Evolutionary conservation across 1,140 invertebrate species (phyloP).

Genomic region (Drosophila athabasca): DNA sequence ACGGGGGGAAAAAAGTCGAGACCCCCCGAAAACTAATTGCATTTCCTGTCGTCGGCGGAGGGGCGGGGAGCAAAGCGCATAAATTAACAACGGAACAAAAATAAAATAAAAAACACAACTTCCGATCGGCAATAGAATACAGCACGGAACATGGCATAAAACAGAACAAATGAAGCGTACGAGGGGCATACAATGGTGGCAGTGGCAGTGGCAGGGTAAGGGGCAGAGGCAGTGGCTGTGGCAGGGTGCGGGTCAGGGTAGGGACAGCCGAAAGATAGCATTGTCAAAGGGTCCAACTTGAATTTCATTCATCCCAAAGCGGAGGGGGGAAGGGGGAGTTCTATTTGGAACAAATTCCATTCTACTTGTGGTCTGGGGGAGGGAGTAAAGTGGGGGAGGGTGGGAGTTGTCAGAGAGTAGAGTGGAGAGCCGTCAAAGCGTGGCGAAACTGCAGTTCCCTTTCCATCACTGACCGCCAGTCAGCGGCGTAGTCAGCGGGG

Average conservation of each 20-base stretch:
- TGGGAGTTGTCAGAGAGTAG: slow-evolving; percentile 8
- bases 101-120: slow-evolving; percentile 44
- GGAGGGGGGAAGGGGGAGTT: slow-evolving; percentile 3
- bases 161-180: slow-evolving; percentile 58
- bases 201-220: not conserved
- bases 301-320: slow-evolving; percentile 36
- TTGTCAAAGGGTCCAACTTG: slow-evolving; percentile 18
- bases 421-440: slow-evolving; percentile 26
- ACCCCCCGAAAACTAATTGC: slow-evolving; percentile 51
- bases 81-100: slow-evolving; percentile 31
- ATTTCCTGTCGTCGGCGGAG: slow-evolving; percentile 39
- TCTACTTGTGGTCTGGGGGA: too few relatives aligned
- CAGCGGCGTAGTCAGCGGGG: slow-evolving; percentile 2
- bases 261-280: too few relatives aligned
- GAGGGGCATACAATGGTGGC: slow-evolving; percentile 23
- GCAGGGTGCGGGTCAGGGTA: too few relatives aligned
- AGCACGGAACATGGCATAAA: slow-evolving; percentile 39
- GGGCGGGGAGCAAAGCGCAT: slow-evolving; percentile 45
- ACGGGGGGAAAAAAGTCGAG: slow-evolving; percentile 26
- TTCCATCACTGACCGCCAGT: slow-evolving; percentile 6
- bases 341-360: slow-evolving; percentile 42
- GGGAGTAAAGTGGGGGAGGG: too few relatives aligned
- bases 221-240: not conserved
- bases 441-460: slow-evolving; percentile 33
- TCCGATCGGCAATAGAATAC: slow-evolving; percentile 52